These are phyloP conservation scores for Panthera leo DNA, from an alignment of 2,113 vertebrate genomes.

Conservation along the genomic window DNA sequence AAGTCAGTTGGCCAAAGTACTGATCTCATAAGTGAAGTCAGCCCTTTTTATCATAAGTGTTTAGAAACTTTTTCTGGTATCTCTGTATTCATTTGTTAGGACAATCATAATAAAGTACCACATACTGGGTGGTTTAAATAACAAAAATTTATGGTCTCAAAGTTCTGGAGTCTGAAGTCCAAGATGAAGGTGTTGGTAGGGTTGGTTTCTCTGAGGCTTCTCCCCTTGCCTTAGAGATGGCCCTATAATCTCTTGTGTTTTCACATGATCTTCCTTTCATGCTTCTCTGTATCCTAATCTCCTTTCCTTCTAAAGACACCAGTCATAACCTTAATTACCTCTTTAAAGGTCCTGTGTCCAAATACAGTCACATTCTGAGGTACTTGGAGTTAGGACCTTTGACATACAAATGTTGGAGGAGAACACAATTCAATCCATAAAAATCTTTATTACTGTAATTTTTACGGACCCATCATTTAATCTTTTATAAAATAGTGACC, in stretches of 20 bases:
- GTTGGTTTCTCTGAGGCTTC: not conserved
- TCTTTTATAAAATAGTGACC: not conserved
- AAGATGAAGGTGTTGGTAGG: not conserved
- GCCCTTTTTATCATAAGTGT: not conserved
- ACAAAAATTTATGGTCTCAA: not conserved
- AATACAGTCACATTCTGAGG: not conserved
- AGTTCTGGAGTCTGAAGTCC: not conserved
- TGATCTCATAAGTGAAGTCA: not conserved
- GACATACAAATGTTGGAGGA: not conserved
- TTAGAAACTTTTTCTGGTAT: not conserved
- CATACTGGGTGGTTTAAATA: not conserved
- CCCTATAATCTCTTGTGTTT: not conserved
- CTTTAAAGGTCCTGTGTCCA: not conserved
- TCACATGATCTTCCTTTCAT: not conserved
- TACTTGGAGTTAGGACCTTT: not conserved
- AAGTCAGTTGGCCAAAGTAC: not conserved
- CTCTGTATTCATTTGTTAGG: not conserved
- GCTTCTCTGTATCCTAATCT: not conserved
- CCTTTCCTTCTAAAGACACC: not conserved
- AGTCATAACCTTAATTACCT: not conserved
- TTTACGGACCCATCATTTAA: not conserved
- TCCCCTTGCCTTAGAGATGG: not conserved
- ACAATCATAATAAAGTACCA: not conserved
- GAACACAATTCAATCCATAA: not conserved
- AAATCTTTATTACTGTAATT: not conserved